Base-by-base conservation (phyloP, 1,140 invertebrate species). In the Orius insidiosus region DNA sequence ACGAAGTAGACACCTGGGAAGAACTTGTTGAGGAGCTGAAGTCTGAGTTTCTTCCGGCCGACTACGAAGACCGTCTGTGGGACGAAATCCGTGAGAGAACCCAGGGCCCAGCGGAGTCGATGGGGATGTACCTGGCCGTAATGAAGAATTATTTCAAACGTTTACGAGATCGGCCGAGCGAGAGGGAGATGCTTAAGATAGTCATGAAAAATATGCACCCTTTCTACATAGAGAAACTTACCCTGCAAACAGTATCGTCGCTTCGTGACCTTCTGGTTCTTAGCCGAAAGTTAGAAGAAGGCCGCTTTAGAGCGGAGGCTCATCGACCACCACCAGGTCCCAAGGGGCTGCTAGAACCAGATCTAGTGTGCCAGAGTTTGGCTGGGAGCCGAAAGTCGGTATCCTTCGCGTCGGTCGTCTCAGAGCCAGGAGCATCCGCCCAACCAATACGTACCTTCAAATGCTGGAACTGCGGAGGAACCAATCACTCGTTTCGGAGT, bases 61-160 rank as follows among this genome's bases (percentile, higher is more conserved):
- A 36, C 9, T 58, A 54, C 36, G 55, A 59, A 47, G 58, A 60
- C 13, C 42, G 53, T 16, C 49, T 60, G 11, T 54, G 59, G 46
- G 34, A 52, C 2, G 53, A 60, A 52, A 57, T 59, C 34, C 56
- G 54, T 38, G 31, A 32, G 10, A 39, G 58, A 11, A 57, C 52
- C 8, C 57, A 59, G 36, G 52, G 53, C 1, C 50, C 45, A 24
- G 45, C 56, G 44, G 59, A 62, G 53, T 33, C 46, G 9, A 48
- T 56, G 41, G 13, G 35, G 13, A 53, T 58, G 13, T 60, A 51
- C 46, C 42, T 60, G 4, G 51, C 59, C 2, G 44, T 53, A 11
- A 55, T 60, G 54, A 50, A 58, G 40, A 57, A 57, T 32, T 52
- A 60, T 48, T 60, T 62, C 51, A 53, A 53, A 46, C 45, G 56